Conservation (phyloP, 2,888 invertebrate genomes). For the Salpingus planirostris region DNA sequence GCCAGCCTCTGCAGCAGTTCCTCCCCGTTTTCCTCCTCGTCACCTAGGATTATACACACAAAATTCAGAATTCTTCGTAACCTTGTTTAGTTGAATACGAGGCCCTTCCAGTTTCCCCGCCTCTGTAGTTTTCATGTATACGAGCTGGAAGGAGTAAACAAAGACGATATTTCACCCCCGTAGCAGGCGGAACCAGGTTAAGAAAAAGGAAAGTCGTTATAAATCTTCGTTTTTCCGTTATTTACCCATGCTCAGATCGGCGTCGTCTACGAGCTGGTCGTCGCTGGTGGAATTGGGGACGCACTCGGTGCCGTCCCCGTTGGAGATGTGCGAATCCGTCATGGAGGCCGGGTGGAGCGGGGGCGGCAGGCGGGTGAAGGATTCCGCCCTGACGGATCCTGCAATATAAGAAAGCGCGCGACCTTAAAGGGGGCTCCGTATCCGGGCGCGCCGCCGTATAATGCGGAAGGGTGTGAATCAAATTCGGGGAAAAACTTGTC, state of each 20-base stretch:
- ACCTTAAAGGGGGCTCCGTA: too few species aligned
- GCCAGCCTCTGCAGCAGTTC: slow-evolving; percentile 47
- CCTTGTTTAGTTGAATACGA: too few species aligned
- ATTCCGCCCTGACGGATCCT: slow-evolving; percentile 45
- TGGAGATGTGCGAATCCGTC: slow-evolving; percentile 31
- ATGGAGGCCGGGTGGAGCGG: slow-evolving; percentile 38
- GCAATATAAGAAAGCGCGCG: too few species aligned
- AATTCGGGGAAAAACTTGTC: too few species aligned
- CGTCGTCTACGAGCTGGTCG: slow-evolving; percentile 27
- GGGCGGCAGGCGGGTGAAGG: slow-evolving; percentile 43
- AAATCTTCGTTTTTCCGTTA: background rate
- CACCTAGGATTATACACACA: too few species aligned
- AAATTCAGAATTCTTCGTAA: too few species aligned
- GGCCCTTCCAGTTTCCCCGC: too few species aligned
- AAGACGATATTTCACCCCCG: too few species aligned
- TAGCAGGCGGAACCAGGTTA: background rate
- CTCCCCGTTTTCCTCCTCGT: slow-evolving; percentile 44
- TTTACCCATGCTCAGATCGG: slow-evolving; percentile 23
- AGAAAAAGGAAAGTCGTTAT: background rate
- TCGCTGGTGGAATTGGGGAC: slow-evolving; percentile 33
- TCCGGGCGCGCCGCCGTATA: too few species aligned
- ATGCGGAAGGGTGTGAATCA: too few species aligned
- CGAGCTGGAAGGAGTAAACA: too few species aligned
- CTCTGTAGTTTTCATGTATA: too few species aligned
- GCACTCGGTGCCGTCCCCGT: slow-evolving; percentile 33